These are phyloP conservation scores for Dallia pectoralis DNA, from an alignment of 2,797 vertebrate species.

Conservation along the genomic window DNA sequence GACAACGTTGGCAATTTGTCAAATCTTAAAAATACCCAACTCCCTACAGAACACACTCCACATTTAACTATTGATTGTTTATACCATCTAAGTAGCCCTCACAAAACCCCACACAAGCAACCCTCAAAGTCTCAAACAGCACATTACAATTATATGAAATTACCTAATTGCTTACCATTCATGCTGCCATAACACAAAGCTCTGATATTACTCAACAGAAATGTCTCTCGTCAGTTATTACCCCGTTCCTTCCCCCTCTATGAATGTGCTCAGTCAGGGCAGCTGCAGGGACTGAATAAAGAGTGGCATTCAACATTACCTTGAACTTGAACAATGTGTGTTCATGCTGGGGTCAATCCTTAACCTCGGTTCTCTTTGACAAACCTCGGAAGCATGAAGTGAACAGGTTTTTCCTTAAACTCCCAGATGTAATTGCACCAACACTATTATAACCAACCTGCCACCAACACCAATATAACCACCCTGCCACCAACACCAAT, in stretches of 20 bases:
- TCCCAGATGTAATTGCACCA: constrained; percentile 60
- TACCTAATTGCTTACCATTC: constrained; percentile 62
- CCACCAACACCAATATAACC: constrained; percentile 46
- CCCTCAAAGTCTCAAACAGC: constrained; percentile 3
- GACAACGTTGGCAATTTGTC: neutral
- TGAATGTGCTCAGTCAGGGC: constrained; percentile 44
- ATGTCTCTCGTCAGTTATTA: constrained; percentile 50
- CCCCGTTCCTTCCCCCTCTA: neutral
- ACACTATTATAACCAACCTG: constrained; percentile 19
- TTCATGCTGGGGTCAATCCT: constrained; percentile 71
- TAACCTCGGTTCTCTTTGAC: constrained; percentile 68
- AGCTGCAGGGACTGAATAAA: constrained; percentile 56
- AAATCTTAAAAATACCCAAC: neutral
- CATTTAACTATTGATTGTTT: neutral
- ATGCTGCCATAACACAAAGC: constrained; percentile 43
- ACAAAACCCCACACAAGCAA: constrained; percentile 16
- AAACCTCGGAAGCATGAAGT: constrained; percentile 34
- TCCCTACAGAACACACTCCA: neutral
- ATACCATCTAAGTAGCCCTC: constrained; percentile 9
- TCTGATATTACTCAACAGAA: constrained; percentile 50
- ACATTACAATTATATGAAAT: constrained; percentile 49
- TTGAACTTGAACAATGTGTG: constrained; percentile 77
- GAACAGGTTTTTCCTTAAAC: constrained; percentile 70
- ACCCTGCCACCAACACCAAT: neutral
- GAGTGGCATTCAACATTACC: constrained; percentile 66